Evolutionary conservation across 2,113 vertebrate species (phyloP).

Genomic region (Nesoenas mayeri): DNA sequence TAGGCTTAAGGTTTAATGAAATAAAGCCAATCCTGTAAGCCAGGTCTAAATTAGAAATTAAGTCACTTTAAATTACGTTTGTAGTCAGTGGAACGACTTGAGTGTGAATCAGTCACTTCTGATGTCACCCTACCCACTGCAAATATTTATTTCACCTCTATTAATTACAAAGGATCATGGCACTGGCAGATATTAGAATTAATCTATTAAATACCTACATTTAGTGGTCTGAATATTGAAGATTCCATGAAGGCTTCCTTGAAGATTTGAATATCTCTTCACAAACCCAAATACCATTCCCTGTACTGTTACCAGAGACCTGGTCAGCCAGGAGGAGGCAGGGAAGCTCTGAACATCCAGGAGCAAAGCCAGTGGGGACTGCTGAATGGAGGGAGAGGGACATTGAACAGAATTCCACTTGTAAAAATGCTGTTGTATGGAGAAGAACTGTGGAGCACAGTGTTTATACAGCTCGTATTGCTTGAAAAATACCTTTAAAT

Average conservation of each 20-base stretch:
- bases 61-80: background rate
- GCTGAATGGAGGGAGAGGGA: background rate
- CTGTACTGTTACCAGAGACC: background rate
- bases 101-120: background rate
- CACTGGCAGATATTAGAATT: background rate
- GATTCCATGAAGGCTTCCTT: background rate
- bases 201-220: background rate
- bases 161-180: background rate
- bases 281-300: background rate
- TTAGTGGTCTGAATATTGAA: background rate
- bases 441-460: background rate
- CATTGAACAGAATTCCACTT: background rate
- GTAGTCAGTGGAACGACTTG: background rate
- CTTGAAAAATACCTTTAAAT: background rate
- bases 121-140: background rate
- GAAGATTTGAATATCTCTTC: background rate
- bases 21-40: background rate
- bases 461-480: background rate
- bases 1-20: conserved; percentile 11
- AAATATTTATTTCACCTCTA: conserved; percentile 1
- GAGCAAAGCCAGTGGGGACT: background rate
- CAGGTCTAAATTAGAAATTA: conserved; percentile 7
- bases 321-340: background rate
- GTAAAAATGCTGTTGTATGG: background rate
- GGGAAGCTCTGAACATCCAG: background rate